Conservation (phyloP, 2,797 vertebrate species). For the Hyperoplus lanceolatus region DNA sequence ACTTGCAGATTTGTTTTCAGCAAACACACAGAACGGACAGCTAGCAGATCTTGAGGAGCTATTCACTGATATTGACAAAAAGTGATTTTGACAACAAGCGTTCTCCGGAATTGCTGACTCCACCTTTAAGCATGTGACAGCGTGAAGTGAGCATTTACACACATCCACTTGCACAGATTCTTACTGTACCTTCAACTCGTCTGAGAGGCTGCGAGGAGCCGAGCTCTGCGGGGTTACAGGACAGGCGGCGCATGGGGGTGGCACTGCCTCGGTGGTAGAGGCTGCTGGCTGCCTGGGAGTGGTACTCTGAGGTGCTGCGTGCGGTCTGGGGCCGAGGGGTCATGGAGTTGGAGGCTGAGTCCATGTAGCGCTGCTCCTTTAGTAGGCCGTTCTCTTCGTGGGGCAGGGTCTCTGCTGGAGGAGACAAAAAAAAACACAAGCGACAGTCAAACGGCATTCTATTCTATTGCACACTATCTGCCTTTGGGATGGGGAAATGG, state of each 20-base stretch:
- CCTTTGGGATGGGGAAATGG: neutral
- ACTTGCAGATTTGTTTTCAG: no score
- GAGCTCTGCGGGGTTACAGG: constrained; percentile 86
- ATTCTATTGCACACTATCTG: neutral
- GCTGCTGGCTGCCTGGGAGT: constrained; percentile 74
- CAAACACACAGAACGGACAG: no score
- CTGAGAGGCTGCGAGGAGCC: constrained; percentile 83
- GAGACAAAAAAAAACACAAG: constrained; percentile 34
- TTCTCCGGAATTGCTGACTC: no score
- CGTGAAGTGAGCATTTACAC: no score
- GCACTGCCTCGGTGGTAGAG: constrained; percentile 82
- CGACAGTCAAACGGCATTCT: neutral
- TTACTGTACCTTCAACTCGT: constrained; percentile 90
- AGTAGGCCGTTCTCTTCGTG: constrained; percentile 86
- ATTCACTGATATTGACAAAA: no score
- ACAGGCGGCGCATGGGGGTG: constrained; percentile 80
- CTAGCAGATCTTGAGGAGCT: no score
- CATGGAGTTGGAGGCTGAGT: constrained; percentile 90
- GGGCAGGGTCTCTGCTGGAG: constrained; percentile 90
- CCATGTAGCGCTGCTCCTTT: constrained; percentile 91
- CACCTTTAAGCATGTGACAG: neutral
- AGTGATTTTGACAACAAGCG: no score
- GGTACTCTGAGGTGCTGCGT: constrained; percentile 84
- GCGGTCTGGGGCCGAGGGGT: constrained; percentile 81
- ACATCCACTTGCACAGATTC: neutral